These are phyloP conservation scores for Cheumatopsyche charites DNA, from an alignment of 1,140 invertebrate species.

Conservation along the genomic window DNA sequence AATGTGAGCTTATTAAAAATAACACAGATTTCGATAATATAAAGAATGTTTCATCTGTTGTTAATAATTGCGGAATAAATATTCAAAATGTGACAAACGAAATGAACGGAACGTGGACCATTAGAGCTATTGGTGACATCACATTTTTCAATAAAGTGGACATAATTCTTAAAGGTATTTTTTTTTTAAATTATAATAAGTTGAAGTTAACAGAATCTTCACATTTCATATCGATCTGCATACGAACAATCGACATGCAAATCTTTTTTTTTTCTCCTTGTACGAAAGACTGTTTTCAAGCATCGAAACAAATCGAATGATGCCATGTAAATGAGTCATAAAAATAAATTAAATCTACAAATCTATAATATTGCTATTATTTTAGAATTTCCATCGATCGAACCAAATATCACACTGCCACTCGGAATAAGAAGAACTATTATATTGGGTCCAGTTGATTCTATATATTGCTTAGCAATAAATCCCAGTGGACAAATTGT, in stretches of 20 bases:
- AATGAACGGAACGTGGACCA: slow-evolving; percentile 28
- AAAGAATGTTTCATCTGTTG: not conserved
- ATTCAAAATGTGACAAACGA: slow-evolving; percentile 3
- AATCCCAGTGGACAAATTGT: slow-evolving; percentile 21
- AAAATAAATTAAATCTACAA: too few species aligned
- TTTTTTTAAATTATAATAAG: too few species aligned
- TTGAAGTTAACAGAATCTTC: too few species aligned
- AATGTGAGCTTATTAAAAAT: slow-evolving; percentile 28
- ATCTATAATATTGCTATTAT: too few species aligned
- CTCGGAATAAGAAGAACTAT: slow-evolving; percentile 9
- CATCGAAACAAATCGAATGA: too few species aligned
- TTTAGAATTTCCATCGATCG: not conserved
- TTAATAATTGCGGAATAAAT: not conserved
- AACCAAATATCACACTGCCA: slow-evolving; percentile 1
- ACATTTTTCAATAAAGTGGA: not conserved
- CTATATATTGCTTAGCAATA: slow-evolving; percentile 34
- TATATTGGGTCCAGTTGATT: slow-evolving; percentile 37
- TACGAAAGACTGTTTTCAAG: too few species aligned
- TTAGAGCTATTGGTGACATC: slow-evolving; percentile 4
- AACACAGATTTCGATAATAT: not conserved
- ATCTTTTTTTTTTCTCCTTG: too few species aligned
- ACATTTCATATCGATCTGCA: too few species aligned
- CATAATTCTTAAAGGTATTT: slow-evolving; percentile 11
- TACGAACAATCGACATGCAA: too few species aligned
- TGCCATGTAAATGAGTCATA: too few species aligned